phyloP scores from a whole-genome alignment of 2,888 invertebrate genomes.

The Platycnemis pennipes region DNA sequence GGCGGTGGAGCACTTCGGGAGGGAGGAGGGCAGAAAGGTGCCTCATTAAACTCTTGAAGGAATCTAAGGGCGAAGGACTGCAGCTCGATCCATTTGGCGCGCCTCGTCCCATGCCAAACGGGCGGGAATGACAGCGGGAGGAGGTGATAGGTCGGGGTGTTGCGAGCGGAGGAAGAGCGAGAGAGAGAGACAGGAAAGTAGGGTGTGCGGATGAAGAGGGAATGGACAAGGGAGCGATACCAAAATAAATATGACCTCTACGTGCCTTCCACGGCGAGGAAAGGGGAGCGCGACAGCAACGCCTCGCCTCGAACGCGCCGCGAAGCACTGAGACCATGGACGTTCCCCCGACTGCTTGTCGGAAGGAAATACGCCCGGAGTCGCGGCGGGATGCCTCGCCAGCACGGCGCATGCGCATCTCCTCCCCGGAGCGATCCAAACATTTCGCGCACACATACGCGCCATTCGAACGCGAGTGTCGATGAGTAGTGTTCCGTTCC shows the following conservation, averaged over 20 bases:
- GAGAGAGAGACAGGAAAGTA: slow-evolving; percentile 30
- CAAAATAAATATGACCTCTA: slow-evolving; percentile 67
- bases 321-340: slow-evolving; percentile 45
- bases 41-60: slow-evolving; percentile 61
- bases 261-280: slow-evolving; percentile 45
- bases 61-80: slow-evolving; percentile 26
- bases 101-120: slow-evolving; percentile 52
- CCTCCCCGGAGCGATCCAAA: neutral
- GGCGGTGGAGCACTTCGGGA: neutral
- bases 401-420: slow-evolving; percentile 8
- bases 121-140: slow-evolving; percentile 25
- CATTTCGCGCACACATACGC: neutral
- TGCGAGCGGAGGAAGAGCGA: neutral
- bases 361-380: slow-evolving; percentile 29
- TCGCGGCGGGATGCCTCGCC: neutral
- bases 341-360: slow-evolving; percentile 7
- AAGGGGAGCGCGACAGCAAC: slow-evolving; percentile 22
- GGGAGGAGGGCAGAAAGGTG: neutral
- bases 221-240: neutral
- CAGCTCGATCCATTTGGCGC: slow-evolving; percentile 22
- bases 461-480: neutral
- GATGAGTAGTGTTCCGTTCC: neutral
- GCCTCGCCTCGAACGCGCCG: slow-evolving; percentile 50
- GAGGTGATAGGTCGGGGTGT: neutral
- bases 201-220: neutral